These are phyloP conservation scores for Crocuta crocuta DNA, from an alignment of 2,113 vertebrate genomes.

Conservation along the genomic window DNA sequence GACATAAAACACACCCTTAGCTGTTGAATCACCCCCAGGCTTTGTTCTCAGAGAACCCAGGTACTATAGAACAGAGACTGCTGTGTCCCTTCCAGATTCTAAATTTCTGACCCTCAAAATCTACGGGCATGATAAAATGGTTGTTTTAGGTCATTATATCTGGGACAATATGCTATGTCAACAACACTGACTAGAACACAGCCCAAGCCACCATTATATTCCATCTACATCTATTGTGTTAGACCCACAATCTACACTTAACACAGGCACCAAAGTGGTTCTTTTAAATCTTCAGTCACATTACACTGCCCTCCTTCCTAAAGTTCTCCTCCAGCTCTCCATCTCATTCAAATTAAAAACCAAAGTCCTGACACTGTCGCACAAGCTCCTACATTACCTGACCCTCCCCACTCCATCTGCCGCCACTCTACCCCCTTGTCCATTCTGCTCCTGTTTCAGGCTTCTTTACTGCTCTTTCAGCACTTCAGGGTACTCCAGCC, in stretches of 20 bases:
- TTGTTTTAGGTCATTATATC: not conserved
- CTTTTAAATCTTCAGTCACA: not conserved
- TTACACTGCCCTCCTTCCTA: not conserved
- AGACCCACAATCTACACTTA: not conserved
- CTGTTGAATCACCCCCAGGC: not conserved
- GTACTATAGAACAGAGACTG: not conserved
- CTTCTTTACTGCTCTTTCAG: not conserved
- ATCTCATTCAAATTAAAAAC: not conserved
- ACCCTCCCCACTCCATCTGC: not conserved
- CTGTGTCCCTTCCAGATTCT: not conserved
- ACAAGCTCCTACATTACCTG: not conserved
- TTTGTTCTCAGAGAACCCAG: not conserved
- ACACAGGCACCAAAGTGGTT: not conserved
- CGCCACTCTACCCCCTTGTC: not conserved
- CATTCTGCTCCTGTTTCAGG: not conserved
- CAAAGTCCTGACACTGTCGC: not conserved
- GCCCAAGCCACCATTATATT: not conserved
- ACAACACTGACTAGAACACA: not conserved
- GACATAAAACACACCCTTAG: not conserved
- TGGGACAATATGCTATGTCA: not conserved
- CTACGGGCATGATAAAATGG: not conserved
- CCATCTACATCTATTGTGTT: no score
- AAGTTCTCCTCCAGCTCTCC: not conserved
- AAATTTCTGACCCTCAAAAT: not conserved
- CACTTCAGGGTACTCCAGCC: not conserved